Evolutionary conservation across 2,113 vertebrate species (phyloP).

Genomic region (Actenoides hombroni): DNA sequence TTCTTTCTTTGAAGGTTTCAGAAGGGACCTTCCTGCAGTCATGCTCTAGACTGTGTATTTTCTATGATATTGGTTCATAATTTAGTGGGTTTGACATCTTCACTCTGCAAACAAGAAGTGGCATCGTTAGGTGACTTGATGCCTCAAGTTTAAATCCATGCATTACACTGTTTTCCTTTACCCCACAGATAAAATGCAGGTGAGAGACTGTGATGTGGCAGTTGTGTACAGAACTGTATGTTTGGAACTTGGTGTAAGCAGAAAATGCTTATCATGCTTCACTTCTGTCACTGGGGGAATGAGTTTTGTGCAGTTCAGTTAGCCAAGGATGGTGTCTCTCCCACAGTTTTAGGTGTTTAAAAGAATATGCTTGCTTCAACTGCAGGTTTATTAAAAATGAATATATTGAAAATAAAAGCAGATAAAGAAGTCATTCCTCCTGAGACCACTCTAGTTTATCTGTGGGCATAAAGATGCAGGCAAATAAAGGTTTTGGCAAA

Average conservation of each 20-base stretch:
- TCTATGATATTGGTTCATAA: neutral
- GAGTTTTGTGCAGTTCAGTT: neutral
- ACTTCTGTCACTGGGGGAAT: neutral
- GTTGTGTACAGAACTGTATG: accelerated
- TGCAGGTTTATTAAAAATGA: neutral
- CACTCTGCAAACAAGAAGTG: neutral
- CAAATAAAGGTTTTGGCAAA: neutral
- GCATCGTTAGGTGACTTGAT: neutral
- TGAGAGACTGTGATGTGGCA: no score
- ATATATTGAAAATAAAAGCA: neutral
- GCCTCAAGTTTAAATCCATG: neutral
- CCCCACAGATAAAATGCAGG: accelerated
- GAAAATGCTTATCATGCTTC: neutral
- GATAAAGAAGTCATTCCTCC: neutral
- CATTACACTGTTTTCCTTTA: neutral
- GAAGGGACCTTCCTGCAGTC: neutral
- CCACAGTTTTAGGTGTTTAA: neutral
- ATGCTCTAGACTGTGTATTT: neutral
- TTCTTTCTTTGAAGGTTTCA: neutral
- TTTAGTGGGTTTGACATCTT: neutral
- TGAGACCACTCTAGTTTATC: neutral
- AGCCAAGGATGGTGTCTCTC: neutral
- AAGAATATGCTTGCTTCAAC: neutral
- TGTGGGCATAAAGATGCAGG: neutral
- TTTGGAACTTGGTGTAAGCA: neutral